A percentile compares a stretch with the other conserved stretches of the same genome.
phyloP scores from a whole-genome alignment of 1,140 invertebrate genomes.

The Lasaia peninsularis region DNA sequence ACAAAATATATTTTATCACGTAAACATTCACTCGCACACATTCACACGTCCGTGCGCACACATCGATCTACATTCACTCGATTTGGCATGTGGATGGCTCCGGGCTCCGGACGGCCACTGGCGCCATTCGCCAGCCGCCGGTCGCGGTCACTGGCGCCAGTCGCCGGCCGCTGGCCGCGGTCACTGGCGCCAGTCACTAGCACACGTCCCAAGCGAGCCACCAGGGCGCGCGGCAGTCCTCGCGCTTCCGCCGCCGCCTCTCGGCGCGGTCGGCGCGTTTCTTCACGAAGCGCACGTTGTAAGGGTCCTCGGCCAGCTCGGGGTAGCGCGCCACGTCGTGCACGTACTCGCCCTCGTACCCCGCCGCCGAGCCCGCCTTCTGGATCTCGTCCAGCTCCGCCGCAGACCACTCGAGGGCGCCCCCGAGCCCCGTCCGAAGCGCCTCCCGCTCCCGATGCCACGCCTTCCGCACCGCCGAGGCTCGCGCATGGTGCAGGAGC shows the following conservation, averaged over 20 bases:
- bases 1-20: conserved; percentile 65
- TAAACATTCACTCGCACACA: conserved; percentile 33
- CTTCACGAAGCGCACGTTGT: conserved; percentile 93
- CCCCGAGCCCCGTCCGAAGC: conserved; percentile 85
- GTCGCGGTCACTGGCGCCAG: too few species aligned
- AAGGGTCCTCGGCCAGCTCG: conserved; percentile 95
- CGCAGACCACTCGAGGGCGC: conserved; percentile 85
- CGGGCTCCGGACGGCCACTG: not conserved
- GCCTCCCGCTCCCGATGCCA: conserved; percentile 94
- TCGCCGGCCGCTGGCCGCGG: not conserved
- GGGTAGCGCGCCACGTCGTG: conserved; percentile 93
- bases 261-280: conserved; percentile 82
- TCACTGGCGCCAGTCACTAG: conserved; percentile 55
- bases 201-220: conserved; percentile 65
- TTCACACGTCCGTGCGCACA: conserved; percentile 53
- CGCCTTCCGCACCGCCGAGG: conserved; percentile 90
- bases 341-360: conserved; percentile 94
- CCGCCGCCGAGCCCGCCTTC: conserved; percentile 87
- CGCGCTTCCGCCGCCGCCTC: conserved; percentile 81
- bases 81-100: conserved; percentile 71
- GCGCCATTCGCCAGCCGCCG: not conserved
- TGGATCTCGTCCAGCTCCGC: conserved; percentile 92
- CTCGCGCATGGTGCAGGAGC: conserved; percentile 91
- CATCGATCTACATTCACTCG: conserved; percentile 58
- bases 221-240: conserved; percentile 55